These are phyloP conservation scores for Ptychochromis oligacanthus DNA, from an alignment of 2,113 vertebrate species.

Conservation along the genomic window DNA sequence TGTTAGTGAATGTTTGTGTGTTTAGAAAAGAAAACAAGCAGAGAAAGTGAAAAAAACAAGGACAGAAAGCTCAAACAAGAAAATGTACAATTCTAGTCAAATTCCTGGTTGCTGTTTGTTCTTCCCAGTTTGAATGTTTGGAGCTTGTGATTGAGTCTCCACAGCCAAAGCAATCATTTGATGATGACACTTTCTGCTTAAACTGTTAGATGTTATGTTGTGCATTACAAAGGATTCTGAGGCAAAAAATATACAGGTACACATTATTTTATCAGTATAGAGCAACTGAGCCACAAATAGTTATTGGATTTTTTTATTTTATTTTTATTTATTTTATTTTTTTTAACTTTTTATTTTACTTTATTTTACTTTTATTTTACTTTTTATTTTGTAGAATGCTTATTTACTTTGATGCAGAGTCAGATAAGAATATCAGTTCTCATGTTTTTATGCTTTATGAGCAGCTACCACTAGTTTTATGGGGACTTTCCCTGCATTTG, in stretches of 20 bases:
- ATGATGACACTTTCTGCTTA: not conserved
- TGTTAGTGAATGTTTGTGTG: constrained; percentile 4
- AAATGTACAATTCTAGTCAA: not conserved
- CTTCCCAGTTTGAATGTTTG: not conserved
- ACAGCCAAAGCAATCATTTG: not conserved
- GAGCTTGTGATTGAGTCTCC: not conserved
- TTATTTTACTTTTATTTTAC: not conserved
- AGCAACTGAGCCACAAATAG: not conserved
- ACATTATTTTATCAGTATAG: not conserved
- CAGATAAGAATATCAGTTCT: not conserved
- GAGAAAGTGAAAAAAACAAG: not conserved
- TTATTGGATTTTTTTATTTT: not conserved
- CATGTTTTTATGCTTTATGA: too few relatives aligned
- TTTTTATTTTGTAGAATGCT: not conserved
- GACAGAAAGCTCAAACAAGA: too few relatives aligned
- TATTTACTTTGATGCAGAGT: not conserved
- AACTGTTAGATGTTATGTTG: too few relatives aligned
- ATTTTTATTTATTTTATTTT: too few relatives aligned
- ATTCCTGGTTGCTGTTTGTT: not conserved
- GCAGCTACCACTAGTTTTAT: not conserved
- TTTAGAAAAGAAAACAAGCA: constrained; percentile 23
- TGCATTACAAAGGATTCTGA: not conserved
- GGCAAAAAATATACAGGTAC: not conserved
- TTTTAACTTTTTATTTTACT: not conserved
- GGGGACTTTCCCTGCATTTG: not conserved